phyloP scores from a whole-genome alignment of 2,113 vertebrate species.

The Lamprologus lemairii region DNA sequence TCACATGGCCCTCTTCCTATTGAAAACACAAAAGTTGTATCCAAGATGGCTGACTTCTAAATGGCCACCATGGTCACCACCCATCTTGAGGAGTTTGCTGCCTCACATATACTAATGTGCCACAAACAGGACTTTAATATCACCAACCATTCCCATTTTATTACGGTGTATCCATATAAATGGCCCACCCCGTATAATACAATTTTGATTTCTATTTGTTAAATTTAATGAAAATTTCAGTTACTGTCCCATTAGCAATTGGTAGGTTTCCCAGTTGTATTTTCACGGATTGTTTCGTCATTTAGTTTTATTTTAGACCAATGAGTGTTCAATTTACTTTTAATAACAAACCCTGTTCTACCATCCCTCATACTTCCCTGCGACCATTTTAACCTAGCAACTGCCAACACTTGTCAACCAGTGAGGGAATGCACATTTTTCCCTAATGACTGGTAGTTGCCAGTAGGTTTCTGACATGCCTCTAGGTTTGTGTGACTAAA shows the following conservation, averaged over 20 bases:
- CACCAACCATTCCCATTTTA: fast-evolving
- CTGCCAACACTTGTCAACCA: not conserved
- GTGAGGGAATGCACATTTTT: not conserved
- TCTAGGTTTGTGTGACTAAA: not conserved
- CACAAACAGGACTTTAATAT: no score
- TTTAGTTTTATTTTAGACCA: not conserved
- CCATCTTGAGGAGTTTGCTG: no score
- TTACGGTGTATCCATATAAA: fast-evolving
- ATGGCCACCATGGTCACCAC: no score
- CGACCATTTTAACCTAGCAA: not conserved
- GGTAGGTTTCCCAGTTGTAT: not conserved
- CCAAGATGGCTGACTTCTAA: fast-evolving
- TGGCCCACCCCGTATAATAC: fast-evolving
- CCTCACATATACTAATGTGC: no score
- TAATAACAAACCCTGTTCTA: not conserved
- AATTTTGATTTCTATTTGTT: not conserved
- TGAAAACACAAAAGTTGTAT: no score
- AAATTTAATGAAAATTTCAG: not conserved
- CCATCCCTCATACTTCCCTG: not conserved
- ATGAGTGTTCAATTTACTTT: not conserved
- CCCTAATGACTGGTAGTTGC: not conserved
- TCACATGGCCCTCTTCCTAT: no score
- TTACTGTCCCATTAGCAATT: not conserved
- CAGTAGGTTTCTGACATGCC: not conserved
- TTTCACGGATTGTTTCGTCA: not conserved